A percentile compares a stretch with the other conserved stretches of the same genome.
These are phyloP conservation scores for Vanessa cardui DNA, from an alignment of 2,888 invertebrate species.

Conservation along the genomic window DNA sequence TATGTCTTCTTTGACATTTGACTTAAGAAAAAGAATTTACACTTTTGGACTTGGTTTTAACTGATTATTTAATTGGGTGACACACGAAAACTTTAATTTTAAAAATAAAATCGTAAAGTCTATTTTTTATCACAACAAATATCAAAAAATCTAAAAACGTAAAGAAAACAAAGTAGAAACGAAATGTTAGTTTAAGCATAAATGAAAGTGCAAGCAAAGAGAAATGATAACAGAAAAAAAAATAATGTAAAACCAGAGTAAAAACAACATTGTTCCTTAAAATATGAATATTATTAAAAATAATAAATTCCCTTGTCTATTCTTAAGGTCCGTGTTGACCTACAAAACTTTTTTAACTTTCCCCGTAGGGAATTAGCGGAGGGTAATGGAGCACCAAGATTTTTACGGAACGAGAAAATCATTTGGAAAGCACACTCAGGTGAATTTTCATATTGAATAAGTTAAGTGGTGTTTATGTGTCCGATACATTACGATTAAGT, in stretches of 20 bases:
- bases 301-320: conserved; percentile 32
- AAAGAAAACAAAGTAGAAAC: too few species aligned
- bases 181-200: not conserved
- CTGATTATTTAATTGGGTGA: too few species aligned
- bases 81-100: too few species aligned
- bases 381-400: conserved; percentile 41
- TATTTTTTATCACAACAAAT: too few species aligned
- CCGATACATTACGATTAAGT: too few species aligned
- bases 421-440: conserved; percentile 29
- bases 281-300: conserved; percentile 30
- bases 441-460: conserved; percentile 14
- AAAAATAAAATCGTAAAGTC: too few species aligned
- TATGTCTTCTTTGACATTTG: too few species aligned
- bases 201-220: not conserved
- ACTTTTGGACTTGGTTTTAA: too few species aligned
- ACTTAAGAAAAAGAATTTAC: too few species aligned
- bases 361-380: conserved; percentile 42
- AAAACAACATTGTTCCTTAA: conserved; percentile 25
- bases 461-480: not conserved
- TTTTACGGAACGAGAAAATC: conserved; percentile 35
- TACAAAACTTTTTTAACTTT: conserved; percentile 41
- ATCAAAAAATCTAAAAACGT: too few species aligned
- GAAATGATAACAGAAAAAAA: conserved; percentile 6
- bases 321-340: conserved; percentile 39
- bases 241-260: conserved; percentile 15